phyloP scores from a whole-genome alignment of 2,797 vertebrate species.

The Prunella strophiata region DNA sequence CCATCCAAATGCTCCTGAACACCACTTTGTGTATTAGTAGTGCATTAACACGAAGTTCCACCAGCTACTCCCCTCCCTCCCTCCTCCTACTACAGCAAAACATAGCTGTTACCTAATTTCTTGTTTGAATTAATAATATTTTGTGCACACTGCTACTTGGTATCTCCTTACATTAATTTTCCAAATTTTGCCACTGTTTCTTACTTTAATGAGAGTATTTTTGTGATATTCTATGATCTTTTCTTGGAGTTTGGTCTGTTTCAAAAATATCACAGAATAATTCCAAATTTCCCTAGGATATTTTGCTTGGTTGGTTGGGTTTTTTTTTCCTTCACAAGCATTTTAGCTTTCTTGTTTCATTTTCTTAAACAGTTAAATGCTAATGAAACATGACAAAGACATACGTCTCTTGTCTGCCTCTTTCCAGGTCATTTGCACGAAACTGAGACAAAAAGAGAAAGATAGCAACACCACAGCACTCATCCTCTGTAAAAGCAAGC shows the following conservation, averaged over 20 bases:
- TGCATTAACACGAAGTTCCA: not conserved
- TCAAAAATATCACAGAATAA: not conserved
- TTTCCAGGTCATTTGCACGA: not conserved
- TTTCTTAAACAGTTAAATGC: not conserved
- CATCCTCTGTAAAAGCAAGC: not conserved
- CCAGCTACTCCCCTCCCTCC: not conserved
- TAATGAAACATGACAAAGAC: not conserved
- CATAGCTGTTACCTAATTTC: not conserved
- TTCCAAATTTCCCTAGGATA: not conserved
- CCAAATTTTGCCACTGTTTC: not conserved
- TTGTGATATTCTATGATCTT: not conserved
- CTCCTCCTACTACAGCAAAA: not conserved
- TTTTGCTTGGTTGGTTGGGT: not conserved
- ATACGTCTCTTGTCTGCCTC: not conserved
- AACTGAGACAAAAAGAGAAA: not conserved
- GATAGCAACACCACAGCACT: not conserved
- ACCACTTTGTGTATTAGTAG: not conserved
- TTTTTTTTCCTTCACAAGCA: not conserved
- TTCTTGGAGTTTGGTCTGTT: not conserved
- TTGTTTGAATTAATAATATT: not conserved
- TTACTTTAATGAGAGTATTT: not conserved
- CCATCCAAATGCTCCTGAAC: not conserved
- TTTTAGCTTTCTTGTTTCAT: not conserved
- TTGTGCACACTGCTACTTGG: not conserved
- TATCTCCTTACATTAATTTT: not conserved